phyloP scores from a whole-genome alignment of 2,113 vertebrate genomes.

The Gymnocephalus cernua region DNA sequence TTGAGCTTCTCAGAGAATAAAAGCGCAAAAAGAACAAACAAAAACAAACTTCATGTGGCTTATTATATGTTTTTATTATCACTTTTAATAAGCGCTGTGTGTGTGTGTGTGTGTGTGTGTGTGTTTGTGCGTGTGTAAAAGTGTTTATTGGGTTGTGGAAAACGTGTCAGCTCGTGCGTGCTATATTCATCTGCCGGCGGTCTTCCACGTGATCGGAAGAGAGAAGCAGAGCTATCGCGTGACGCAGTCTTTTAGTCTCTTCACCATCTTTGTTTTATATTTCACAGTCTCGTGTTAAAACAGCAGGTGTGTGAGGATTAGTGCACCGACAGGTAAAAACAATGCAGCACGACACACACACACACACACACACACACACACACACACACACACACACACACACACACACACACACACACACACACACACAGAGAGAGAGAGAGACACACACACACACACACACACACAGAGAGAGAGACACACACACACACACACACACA shows the following conservation, averaged over 20 bases:
- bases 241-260: conserved; percentile 59
- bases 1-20: too few species aligned
- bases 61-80: not conserved
- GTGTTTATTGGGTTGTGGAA: conserved; percentile 67
- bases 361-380: not conserved
- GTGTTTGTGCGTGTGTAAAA: conserved; percentile 32
- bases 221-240: conserved; percentile 46
- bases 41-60: not conserved
- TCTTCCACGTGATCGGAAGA: conserved; percentile 69
- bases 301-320: not conserved
- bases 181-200: conserved; percentile 70
- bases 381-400: conserved; percentile 6
- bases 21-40: too few species aligned
- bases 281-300: not conserved
- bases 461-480: not conserved
- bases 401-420: conserved; percentile 1
- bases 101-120: not conserved
- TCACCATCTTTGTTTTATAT: not conserved
- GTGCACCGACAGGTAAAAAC: conserved; percentile 13
- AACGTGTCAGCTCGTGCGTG: conserved; percentile 76
- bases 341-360: conserved; percentile 4
- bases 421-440: too few species aligned
- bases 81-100: conserved; percentile 32
- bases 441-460: not conserved
- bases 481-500: conserved; percentile 3